These are phyloP conservation scores for Actinopyga echinites DNA, from an alignment of 53 echinoderm and acorn worm species.

Conservation along the genomic window DNA sequence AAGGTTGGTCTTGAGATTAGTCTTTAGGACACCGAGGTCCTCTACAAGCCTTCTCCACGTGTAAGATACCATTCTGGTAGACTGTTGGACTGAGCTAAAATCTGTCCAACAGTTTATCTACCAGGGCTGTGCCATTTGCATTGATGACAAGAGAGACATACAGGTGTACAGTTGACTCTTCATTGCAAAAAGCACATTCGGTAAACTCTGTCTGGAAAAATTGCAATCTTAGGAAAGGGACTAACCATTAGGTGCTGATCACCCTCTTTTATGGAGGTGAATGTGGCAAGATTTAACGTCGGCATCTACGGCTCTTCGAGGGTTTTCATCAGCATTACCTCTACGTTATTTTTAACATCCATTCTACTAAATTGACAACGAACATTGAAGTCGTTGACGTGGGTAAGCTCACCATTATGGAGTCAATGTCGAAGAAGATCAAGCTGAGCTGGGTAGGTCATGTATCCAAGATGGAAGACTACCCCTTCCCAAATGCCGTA, in stretches of 20 bases:
- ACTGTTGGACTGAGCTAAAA: conserved; percentile 4
- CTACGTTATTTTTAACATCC: background rate
- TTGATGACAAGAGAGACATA: conserved; percentile 49
- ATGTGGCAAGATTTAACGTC: conserved; percentile 18
- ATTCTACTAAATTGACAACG: background rate
- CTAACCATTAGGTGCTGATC: conserved; percentile 29
- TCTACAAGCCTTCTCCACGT: conserved; percentile 46
- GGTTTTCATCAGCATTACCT: conserved; percentile 46
- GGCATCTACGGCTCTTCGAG: conserved; percentile 42
- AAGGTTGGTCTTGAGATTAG: conserved; percentile 29
- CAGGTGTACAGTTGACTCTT: conserved; percentile 24
- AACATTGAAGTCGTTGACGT: background rate
- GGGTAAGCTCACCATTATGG: background rate
- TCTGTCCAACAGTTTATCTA: conserved; percentile 45
- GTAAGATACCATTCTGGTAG: conserved; percentile 14
- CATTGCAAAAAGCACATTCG: conserved; percentile 38
- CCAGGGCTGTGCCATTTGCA: conserved; percentile 47
- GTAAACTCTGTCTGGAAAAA: conserved; percentile 27
- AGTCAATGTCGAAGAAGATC: background rate
- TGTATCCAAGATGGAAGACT: background rate
- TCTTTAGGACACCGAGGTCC: background rate
- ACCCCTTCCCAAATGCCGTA: background rate
- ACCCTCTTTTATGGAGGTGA: conserved; percentile 51
- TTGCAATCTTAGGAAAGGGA: conserved; percentile 1
- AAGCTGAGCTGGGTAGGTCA: background rate